These are phyloP conservation scores for Hemitrygon akajei DNA, from an alignment of 2,797 vertebrate species.

Conservation along the genomic window DNA sequence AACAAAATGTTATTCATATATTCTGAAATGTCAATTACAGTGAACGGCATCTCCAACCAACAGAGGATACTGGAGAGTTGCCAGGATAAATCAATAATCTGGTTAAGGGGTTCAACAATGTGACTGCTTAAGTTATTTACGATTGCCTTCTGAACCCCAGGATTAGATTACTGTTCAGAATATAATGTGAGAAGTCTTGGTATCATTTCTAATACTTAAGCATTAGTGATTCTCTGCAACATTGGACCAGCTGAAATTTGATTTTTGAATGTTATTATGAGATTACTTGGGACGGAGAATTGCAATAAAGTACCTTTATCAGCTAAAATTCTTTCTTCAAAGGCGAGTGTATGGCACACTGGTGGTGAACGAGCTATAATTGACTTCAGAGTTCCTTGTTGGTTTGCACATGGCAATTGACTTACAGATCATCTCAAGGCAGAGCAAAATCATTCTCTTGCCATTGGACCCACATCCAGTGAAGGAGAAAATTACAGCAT, in stretches of 20 bases:
- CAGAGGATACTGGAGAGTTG: background rate
- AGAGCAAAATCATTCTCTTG: background rate
- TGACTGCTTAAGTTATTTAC: background rate
- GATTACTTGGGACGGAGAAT: background rate
- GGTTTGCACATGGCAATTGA: background rate
- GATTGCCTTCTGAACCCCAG: background rate
- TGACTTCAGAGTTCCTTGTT: background rate
- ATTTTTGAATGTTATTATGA: background rate
- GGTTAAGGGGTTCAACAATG: background rate
- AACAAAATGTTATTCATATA: background rate
- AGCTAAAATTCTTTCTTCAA: background rate
- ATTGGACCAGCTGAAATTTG: background rate
- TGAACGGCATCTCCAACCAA: background rate
- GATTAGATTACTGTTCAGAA: background rate
- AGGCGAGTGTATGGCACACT: background rate
- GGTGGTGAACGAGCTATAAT: background rate
- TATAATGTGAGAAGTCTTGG: background rate
- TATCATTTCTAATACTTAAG: constrained; percentile 10
- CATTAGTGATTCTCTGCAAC: background rate
- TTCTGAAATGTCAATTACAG: background rate
- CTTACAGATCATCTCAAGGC: background rate
- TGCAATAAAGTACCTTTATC: constrained; percentile 4
- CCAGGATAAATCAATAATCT: constrained; percentile 2
- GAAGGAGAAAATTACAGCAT: background rate
- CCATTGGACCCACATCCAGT: background rate